Percentiles rank a stretch among this genome's conserved stretches.
Conservation (phyloP, 2,888 invertebrate genomes). For the Alloplasta piceator region DNA sequence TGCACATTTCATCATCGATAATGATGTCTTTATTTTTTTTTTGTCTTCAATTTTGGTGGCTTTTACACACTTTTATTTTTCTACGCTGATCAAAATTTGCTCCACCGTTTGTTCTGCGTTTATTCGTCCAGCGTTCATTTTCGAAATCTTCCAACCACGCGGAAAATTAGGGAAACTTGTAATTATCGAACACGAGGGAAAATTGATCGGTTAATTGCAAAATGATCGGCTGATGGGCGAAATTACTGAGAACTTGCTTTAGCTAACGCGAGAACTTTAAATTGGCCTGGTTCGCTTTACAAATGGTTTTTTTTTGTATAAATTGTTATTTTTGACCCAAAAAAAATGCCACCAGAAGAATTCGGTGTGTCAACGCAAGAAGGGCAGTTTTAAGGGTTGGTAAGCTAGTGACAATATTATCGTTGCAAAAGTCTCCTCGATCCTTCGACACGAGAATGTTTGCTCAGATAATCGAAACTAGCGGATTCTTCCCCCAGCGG, state of each 20-base stretch:
- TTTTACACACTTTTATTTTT: slow-evolving; percentile 7
- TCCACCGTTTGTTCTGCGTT: too few relatives aligned
- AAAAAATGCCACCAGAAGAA: background rate
- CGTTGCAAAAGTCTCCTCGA: slow-evolving; percentile 14
- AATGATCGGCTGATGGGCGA: too few relatives aligned
- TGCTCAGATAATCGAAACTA: slow-evolving; percentile 36
- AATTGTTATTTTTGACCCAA: background rate
- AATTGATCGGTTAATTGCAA: too few relatives aligned
- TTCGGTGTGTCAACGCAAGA: slow-evolving; percentile 3
- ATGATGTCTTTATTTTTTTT: slow-evolving; percentile 1
- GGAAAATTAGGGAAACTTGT: too few relatives aligned
- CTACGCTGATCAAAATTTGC: background rate
- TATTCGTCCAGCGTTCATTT: too few relatives aligned
- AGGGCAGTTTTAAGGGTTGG: background rate
- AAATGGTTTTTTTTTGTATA: too few relatives aligned
- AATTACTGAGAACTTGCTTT: too few relatives aligned
- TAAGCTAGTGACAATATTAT: slow-evolving; percentile 26
- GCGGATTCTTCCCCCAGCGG: background rate
- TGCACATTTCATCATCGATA: slow-evolving; percentile 3
- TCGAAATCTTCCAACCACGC: too few relatives aligned
- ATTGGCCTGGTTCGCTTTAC: too few relatives aligned
- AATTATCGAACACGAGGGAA: too few relatives aligned
- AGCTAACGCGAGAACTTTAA: too few relatives aligned
- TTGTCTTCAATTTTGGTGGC: background rate
- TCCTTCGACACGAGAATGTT: slow-evolving; percentile 8